Evolutionary conservation across 2,888 invertebrate genomes (phyloP).

Genomic region (Xestia ashworthii): DNA sequence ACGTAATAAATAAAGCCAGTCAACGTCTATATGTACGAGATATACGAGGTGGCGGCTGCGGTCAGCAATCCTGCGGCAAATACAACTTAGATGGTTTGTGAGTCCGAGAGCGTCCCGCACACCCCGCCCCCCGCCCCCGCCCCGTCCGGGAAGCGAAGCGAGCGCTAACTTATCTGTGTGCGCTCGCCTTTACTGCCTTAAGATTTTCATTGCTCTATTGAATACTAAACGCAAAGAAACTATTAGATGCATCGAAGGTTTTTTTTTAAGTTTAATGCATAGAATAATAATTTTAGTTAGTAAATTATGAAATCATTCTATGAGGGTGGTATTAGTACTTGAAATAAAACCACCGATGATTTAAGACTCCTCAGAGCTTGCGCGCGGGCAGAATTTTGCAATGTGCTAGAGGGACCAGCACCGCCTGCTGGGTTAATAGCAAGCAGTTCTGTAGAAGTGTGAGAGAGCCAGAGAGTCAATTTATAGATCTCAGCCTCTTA

Average conservation of each 20-base stretch:
- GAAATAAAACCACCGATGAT: too few species aligned
- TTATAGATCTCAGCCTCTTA: neutral
- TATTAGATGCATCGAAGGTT: constrained; percentile 8
- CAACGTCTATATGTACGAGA: constrained; percentile 25
- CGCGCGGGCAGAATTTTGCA: neutral
- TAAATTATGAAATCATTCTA: too few species aligned
- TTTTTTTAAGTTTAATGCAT: neutral
- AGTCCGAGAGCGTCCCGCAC: constrained; percentile 19
- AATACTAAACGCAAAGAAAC: constrained; percentile 40
- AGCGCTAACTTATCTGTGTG: constrained; percentile 35
- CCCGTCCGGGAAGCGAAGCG: neutral
- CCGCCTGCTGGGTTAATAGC: neutral
- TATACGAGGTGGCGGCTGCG: constrained; percentile 50
- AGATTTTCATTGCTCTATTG: constrained; percentile 51
- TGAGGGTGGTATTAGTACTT: too few species aligned
- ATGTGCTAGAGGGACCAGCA: neutral
- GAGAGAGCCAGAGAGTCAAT: neutral
- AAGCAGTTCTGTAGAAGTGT: neutral
- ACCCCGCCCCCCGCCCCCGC: neutral
- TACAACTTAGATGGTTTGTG: constrained; percentile 41
- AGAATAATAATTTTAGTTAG: too few species aligned
- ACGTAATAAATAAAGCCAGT: constrained; percentile 62
- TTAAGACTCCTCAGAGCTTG: too few species aligned
- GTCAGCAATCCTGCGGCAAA: constrained; percentile 40
- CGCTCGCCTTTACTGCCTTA: constrained; percentile 32